Evolutionary conservation across 2,888 invertebrate species (phyloP), one percentile per base, ranked within the genome.

Genomic region (Tipula lateralis): DNA sequence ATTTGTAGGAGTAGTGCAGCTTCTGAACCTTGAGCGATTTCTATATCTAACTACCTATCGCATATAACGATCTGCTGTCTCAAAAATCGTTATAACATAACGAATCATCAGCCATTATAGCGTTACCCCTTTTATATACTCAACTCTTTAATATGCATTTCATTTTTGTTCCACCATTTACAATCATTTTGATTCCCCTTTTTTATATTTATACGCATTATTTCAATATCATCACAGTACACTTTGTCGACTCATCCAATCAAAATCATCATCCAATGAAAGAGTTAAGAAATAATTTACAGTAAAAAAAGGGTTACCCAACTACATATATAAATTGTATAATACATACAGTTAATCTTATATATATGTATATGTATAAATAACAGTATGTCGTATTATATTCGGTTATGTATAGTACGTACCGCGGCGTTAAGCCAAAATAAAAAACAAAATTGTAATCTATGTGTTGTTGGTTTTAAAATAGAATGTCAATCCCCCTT

Each of bases 401-500:
- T n/a, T n/a, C n/a, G n/a, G n/a, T n/a, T n/a, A n/a, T n/a, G n/a
- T n/a, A n/a, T n/a, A n/a, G n/a, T n/a, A n/a, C n/a, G 44, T 50
- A 50, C 9, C 36, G 36, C 5, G 44, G 16, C n/a, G n/a, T n/a
- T n/a, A n/a, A 50, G 16, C 16, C 16, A 50, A 50, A 16, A 16
- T 2, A 50, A 16, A 66, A 66, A 66, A 66, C 66, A 19, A 24
- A 66, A 50, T 50, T 16, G 44, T 50, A 50, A 24, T 66, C 24
- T n/a, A n/a, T n/a, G n/a, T n/a, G n/a, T n/a, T 66, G 66, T 24
- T 66, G 24, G 66, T 66, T 66, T 66, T 19, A 66, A 66, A 66
- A 66, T 66, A 66, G 66, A 66, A 66, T 66, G 66, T 66, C 66
- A 66, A 66, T 66, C 66, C 66, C 66, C 66, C 66, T 66, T 66